Conservation (phyloP, 2,888 invertebrate species). For the Ptychoptera albimana region DNA sequence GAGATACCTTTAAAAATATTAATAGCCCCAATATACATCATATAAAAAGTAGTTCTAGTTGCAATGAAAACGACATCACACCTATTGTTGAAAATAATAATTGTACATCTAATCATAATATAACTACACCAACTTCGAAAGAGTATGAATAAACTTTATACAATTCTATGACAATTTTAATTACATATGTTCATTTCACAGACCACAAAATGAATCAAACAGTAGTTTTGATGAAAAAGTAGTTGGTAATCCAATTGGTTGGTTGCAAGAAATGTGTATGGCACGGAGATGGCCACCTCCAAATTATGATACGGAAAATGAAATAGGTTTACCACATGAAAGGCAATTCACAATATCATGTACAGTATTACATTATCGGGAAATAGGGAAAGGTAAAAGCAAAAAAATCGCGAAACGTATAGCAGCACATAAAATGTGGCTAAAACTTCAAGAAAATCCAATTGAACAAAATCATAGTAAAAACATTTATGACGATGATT, state of each 20-base stretch:
- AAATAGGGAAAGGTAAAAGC: constrained; percentile 79
- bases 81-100: too few relatives aligned
- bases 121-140: constrained; percentile 21
- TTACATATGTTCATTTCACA: background rate
- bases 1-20: constrained; percentile 35
- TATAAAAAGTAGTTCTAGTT: too few relatives aligned
- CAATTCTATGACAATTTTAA: too few relatives aligned
- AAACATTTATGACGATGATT: constrained; percentile 50
- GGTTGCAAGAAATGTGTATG: constrained; percentile 91
- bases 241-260: constrained; percentile 87
- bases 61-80: too few relatives aligned
- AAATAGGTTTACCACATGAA: constrained; percentile 71
- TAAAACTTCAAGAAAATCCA: constrained; percentile 61
- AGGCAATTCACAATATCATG: constrained; percentile 87
- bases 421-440: constrained; percentile 91
- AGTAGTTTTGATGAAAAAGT: constrained; percentile 55
- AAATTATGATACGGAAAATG: constrained; percentile 63
- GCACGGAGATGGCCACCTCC: constrained; percentile 92
- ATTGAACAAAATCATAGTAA: constrained; percentile 44
- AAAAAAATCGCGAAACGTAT: constrained; percentile 94
- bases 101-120: constrained; percentile 20
- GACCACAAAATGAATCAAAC: background rate
- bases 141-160: constrained; percentile 16
- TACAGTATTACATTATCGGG: constrained; percentile 68
- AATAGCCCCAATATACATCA: too few relatives aligned